Conservation (phyloP, 2,797 vertebrate genomes). For the Cryptoprocta ferox region DNA sequence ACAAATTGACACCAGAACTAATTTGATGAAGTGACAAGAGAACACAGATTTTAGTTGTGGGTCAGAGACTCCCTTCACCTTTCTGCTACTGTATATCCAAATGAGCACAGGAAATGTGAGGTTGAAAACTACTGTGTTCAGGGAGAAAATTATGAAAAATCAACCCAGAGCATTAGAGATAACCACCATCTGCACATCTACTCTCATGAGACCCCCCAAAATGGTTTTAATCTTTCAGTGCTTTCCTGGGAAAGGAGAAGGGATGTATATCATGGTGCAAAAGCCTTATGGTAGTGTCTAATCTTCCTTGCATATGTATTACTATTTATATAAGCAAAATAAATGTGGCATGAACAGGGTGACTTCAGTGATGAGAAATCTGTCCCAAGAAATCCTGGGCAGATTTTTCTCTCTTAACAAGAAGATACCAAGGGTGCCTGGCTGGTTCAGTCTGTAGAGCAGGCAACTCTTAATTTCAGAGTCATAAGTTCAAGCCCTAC, state of each 20-base stretch:
- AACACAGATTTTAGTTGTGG: not conserved
- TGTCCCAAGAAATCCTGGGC: not conserved
- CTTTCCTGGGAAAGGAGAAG: not conserved
- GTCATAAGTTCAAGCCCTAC: not conserved
- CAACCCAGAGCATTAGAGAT: not conserved
- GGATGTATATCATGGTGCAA: not conserved
- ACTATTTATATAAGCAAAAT: not conserved
- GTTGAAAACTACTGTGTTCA: not conserved
- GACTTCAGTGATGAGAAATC: not conserved
- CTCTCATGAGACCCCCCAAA: not conserved
- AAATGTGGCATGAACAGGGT: not conserved
- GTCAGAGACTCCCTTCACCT: not conserved
- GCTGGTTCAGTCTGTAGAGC: not conserved
- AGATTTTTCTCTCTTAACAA: not conserved
- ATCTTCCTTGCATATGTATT: not conserved
- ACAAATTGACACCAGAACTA: constrained; percentile 27
- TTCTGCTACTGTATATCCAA: not conserved
- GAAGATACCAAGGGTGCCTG: not conserved
- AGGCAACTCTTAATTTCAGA: not conserved
- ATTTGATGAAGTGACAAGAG: constrained; percentile 4
- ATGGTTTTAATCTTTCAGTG: not conserved
- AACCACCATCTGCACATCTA: not conserved
- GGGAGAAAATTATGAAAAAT: not conserved
- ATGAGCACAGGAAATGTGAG: not conserved
- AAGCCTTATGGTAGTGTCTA: not conserved